A percentile compares a stretch with the other conserved stretches of the same genome.
Conservation (phyloP, 2,888 invertebrate genomes). For the Leptinotarsa haldemani region DNA sequence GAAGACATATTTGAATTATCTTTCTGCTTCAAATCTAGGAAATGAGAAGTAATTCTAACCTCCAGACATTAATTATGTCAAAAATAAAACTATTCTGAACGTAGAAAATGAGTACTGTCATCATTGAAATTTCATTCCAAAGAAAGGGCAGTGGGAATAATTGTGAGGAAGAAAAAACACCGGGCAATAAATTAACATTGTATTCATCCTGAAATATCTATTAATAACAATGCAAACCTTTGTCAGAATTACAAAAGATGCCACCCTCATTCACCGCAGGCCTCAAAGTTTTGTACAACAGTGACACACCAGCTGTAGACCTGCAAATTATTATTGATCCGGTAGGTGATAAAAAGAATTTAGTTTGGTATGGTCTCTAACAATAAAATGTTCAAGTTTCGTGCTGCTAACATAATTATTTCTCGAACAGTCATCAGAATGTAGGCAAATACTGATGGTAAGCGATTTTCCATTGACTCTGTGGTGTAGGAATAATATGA, state of each 20-base stretch:
- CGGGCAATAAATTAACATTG: conserved; percentile 47
- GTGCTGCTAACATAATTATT: conserved; percentile 10
- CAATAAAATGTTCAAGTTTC: background rate
- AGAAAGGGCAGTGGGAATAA: background rate
- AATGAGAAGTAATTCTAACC: too few species aligned
- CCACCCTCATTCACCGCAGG: conserved; percentile 59
- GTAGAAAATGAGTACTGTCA: too few species aligned
- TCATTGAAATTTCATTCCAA: background rate
- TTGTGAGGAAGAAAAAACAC: background rate
- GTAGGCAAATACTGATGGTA: too few species aligned
- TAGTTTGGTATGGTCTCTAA: conserved; percentile 8
- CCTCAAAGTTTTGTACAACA: conserved; percentile 56
- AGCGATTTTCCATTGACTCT: too few species aligned
- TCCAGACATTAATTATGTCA: too few species aligned
- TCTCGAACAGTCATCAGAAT: background rate
- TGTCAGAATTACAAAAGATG: conserved; percentile 58
- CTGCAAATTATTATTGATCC: conserved; percentile 62
- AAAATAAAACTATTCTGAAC: too few species aligned
- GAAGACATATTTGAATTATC: too few species aligned
- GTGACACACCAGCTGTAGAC: conserved; percentile 63
- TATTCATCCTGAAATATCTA: conserved; percentile 57
- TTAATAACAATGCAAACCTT: conserved; percentile 60
- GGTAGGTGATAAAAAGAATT: conserved; percentile 45
- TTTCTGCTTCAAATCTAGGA: too few species aligned
- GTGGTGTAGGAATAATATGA: too few species aligned